A percentile compares a stretch with the other conserved stretches of the same genome.
phyloP scores from a whole-genome alignment of 2,113 vertebrate genomes.

The Cathartes aura region DNA sequence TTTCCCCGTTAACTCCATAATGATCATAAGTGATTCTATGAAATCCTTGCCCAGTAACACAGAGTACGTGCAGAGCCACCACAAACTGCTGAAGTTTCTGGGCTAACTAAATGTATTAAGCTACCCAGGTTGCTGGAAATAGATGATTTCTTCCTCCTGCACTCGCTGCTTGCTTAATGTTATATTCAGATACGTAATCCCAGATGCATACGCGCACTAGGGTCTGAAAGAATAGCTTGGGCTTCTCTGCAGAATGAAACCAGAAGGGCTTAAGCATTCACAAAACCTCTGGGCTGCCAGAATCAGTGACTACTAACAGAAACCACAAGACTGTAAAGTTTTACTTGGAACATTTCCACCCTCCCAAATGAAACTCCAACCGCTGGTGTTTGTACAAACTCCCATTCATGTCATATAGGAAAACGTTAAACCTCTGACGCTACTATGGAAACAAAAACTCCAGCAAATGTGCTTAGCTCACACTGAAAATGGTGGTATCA shows the following conservation, averaged over 20 bases:
- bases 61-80: background rate
- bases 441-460: background rate
- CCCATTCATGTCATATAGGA: background rate
- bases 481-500: background rate
- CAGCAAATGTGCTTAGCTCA: background rate
- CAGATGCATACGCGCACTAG: accelerated
- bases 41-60: background rate
- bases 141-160: background rate
- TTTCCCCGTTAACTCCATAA: background rate
- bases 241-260: background rate
- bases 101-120: background rate
- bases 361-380: background rate
- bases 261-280: background rate
- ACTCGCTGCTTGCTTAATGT: background rate
- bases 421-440: background rate
- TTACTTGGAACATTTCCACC: slow-evolving; percentile 37
- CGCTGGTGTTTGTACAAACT: background rate
- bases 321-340: background rate
- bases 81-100: background rate
- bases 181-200: background rate
- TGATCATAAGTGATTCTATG: accelerated
- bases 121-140: background rate
- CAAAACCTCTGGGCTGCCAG: background rate
- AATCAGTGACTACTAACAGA: background rate
- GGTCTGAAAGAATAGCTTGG: background rate